Conservation (phyloP, 2,888 invertebrate species). For the Dexiosoma caninum region DNA sequence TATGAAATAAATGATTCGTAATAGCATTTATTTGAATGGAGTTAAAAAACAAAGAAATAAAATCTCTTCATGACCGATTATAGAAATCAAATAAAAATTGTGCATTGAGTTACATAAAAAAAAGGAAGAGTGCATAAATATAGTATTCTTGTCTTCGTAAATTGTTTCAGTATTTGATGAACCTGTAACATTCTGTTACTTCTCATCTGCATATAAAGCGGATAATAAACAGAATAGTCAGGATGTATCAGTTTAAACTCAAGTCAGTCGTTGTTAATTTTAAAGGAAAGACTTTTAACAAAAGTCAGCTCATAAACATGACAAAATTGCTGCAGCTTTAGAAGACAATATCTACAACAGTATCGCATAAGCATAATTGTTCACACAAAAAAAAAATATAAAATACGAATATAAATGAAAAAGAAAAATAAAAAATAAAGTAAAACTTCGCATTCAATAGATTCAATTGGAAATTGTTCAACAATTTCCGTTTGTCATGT, state of each 20-base stretch:
- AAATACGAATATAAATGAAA: too few species aligned
- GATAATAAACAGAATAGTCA: slow-evolving; percentile 1
- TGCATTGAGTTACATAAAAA: too few species aligned
- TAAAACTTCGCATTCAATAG: slow-evolving; percentile 16
- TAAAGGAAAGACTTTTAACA: background rate
- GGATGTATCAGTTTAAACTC: background rate
- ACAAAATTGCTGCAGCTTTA: background rate
- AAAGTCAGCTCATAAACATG: slow-evolving; percentile 1
- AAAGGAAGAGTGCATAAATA: background rate
- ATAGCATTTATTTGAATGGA: too few species aligned
- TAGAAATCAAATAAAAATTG: too few species aligned
- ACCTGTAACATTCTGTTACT: background rate
- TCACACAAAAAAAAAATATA: too few species aligned
- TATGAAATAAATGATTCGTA: background rate
- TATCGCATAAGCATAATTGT: slow-evolving; percentile 20
- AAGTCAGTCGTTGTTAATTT: slow-evolving; percentile 4
- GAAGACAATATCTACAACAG: background rate
- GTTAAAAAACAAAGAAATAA: too few species aligned
- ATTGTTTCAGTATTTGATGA: background rate
- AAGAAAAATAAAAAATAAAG: background rate
- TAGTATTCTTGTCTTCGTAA: background rate
- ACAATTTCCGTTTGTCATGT: slow-evolving; percentile 40
- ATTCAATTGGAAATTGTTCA: slow-evolving; percentile 51
- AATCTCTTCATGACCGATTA: too few species aligned
- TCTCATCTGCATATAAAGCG: background rate